phyloP scores from a whole-genome alignment of 2,113 vertebrate genomes.

The Serinus canaria region DNA sequence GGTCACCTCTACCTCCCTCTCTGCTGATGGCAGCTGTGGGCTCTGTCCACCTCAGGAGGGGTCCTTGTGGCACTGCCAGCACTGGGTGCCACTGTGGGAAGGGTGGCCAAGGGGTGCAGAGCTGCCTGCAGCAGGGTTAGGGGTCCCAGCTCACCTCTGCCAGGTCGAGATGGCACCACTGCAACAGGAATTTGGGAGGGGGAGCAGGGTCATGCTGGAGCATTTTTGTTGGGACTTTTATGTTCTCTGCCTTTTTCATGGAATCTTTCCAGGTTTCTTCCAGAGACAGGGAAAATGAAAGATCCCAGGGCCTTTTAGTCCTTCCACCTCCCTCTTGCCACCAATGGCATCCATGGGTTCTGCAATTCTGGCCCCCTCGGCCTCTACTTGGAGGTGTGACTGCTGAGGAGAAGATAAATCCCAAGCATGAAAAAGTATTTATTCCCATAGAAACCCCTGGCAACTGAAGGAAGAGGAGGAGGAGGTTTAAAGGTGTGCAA shows the following conservation, averaged over 20 bases:
- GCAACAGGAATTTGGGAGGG: not conserved
- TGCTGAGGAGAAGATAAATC: not conserved
- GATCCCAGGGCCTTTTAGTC: not conserved
- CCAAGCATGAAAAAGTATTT: not conserved
- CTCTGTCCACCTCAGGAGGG: accelerated
- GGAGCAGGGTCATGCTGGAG: not conserved
- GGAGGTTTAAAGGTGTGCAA: not conserved
- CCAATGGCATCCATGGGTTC: not conserved
- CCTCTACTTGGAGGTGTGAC: not conserved
- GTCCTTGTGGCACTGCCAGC: not conserved
- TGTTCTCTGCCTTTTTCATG: not conserved
- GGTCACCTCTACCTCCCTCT: accelerated
- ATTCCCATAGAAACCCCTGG: not conserved
- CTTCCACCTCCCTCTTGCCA: not conserved
- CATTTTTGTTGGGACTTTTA: not conserved
- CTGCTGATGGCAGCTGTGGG: not conserved
- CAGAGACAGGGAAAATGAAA: not conserved
- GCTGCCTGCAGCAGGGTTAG: not conserved
- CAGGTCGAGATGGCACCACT: accelerated
- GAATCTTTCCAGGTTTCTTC: not conserved
- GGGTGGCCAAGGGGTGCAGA: not conserved
- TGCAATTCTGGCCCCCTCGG: not conserved
- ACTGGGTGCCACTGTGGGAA: not conserved
- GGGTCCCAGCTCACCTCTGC: not conserved
- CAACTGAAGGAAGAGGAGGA: not conserved